Percentiles rank a stretch among this genome's conserved stretches.
These are phyloP conservation scores for Tetrao urogallus DNA, from an alignment of 2,113 vertebrate species.

Conservation along the genomic window DNA sequence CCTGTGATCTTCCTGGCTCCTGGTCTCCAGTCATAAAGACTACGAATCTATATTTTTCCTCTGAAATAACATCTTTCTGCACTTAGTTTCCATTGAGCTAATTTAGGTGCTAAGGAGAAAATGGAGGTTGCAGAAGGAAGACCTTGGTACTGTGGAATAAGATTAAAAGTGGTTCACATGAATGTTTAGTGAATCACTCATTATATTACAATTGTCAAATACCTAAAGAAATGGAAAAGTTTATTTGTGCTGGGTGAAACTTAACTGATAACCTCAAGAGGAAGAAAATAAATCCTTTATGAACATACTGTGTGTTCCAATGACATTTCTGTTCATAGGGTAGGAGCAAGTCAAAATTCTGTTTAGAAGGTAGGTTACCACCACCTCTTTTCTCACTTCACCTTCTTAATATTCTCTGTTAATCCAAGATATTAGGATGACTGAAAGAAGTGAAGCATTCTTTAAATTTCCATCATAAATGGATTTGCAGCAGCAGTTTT, in stretches of 20 bases:
- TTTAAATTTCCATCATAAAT: slow-evolving; percentile 11
- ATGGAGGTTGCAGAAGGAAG: neutral
- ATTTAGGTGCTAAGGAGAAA: neutral
- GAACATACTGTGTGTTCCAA: neutral
- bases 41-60: neutral
- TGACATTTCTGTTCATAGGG: neutral
- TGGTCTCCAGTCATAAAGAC: neutral
- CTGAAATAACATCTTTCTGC: neutral
- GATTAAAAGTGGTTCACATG: neutral
- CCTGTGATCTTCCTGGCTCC: neutral
- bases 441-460: neutral
- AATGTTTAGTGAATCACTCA: neutral
- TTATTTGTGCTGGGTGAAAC: neutral
- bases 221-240: neutral
- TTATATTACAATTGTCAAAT: neutral
- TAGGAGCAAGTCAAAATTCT: neutral
- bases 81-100: neutral
- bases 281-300: neutral
- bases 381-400: neutral
- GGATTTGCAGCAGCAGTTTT: slow-evolving; percentile 12
- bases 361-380: neutral
- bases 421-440: neutral
- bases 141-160: neutral
- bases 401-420: neutral
- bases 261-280: neutral